Percentiles rank a stretch among this genome's conserved stretches.
phyloP scores from a whole-genome alignment of 1,140 invertebrate species.

The Rhyacophila brunnea region DNA sequence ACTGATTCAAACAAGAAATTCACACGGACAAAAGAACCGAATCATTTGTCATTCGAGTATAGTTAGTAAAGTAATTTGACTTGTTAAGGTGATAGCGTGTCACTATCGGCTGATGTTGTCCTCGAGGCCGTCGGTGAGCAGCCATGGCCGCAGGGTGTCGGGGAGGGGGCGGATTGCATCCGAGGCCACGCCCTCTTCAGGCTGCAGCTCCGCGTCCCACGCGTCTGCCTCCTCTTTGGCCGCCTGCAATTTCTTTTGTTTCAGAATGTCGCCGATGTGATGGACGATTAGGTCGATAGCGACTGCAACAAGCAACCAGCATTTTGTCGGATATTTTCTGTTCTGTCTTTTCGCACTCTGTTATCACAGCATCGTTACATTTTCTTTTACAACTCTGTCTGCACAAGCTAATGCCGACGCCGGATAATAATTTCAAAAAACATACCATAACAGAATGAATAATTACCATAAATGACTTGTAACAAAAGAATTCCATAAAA shows the following conservation, averaged over 20 bases:
- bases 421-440: no score
- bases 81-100: background rate
- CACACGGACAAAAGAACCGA: no score
- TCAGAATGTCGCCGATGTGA: slow-evolving; percentile 94
- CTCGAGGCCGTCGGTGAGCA: slow-evolving; percentile 41
- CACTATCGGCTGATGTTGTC: slow-evolving; percentile 52
- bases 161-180: no score
- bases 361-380: background rate
- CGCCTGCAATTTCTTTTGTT: slow-evolving; percentile 54
- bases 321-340: slow-evolving; percentile 11
- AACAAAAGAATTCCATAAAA: no score
- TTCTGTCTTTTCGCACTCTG: slow-evolving; percentile 1
- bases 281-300: slow-evolving; percentile 98
- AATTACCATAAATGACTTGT: no score
- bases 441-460: no score
- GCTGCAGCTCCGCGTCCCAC: background rate
- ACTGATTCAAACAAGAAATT: no score
- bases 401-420: no score
- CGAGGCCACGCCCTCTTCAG: no score
- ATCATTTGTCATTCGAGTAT: no score
- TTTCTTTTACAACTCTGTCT: no score
- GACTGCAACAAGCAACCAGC: slow-evolving; percentile 72
- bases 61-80: no score
- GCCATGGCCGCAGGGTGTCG: slow-evolving; percentile 44
- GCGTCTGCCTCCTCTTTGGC: slow-evolving; percentile 31